phyloP scores from a whole-genome alignment of 2,113 vertebrate genomes.

The Pangasianodon gigas region DNA sequence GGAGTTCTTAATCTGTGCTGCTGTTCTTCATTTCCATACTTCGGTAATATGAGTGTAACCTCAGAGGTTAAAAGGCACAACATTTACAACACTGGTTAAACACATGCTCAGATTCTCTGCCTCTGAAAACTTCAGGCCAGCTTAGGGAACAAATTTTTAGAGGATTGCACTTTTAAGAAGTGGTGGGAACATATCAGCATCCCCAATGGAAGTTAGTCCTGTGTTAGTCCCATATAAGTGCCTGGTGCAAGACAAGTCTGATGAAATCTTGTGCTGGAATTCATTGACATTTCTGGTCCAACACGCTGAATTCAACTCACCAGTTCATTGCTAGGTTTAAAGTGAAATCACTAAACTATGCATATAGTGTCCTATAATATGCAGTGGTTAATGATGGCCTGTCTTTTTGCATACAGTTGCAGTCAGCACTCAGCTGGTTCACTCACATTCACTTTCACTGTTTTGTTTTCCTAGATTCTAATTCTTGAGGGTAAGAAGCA shows the following conservation, averaged over 20 bases:
- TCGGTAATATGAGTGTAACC: not conserved
- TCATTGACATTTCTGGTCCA: not conserved
- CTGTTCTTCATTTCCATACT: not conserved
- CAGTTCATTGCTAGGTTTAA: not conserved
- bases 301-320: not conserved
- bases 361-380: not conserved
- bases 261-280: not conserved
- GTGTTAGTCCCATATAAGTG: too few species aligned
- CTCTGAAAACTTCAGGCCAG: too few species aligned
- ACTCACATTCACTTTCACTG: not conserved
- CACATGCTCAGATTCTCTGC: too few species aligned
- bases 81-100: too few species aligned
- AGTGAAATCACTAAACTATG: not conserved
- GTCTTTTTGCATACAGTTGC: not conserved
- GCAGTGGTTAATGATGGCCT: not conserved
- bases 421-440: not conserved
- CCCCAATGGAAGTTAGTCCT: not conserved
- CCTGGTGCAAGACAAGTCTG: not conserved
- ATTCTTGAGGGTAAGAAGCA: slow-evolving; percentile 90
- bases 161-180: not conserved
- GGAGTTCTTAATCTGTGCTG: not conserved
- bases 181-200: not conserved
- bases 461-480: slow-evolving; percentile 75
- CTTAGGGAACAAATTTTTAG: not conserved
- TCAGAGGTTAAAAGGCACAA: too few species aligned